Percentiles rank a stretch among this genome's conserved stretches.
These are phyloP conservation scores for Ganaspis sp. DNA, from an alignment of 1,140 invertebrate genomes.

Conservation along the genomic window DNA sequence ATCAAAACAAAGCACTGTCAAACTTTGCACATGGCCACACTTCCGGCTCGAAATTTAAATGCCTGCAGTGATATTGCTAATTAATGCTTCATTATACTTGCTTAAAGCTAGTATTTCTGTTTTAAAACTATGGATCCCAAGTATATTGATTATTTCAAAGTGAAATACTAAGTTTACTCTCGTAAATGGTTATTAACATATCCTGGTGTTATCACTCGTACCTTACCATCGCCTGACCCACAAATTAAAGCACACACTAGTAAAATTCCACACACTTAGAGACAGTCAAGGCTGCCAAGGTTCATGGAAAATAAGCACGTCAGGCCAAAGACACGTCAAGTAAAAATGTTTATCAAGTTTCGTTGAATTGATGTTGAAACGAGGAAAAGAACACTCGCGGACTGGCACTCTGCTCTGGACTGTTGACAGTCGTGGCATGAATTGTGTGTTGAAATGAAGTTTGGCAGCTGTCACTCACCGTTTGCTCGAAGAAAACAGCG, in stretches of 20 bases:
- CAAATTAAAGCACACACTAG: slow-evolving; percentile 48
- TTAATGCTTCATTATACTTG: neutral
- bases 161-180: neutral
- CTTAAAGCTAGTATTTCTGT: neutral
- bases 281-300: slow-evolving; percentile 48
- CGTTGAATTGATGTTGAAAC: neutral
- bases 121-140: no score
- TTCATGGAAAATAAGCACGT: slow-evolving; percentile 42
- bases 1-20: slow-evolving; percentile 25
- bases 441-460: slow-evolving; percentile 51
- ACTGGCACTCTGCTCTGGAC: slow-evolving; percentile 47
- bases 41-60: slow-evolving; percentile 23
- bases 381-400: slow-evolving; percentile 38
- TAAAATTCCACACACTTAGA: slow-evolving; percentile 34
- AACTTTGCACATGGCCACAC: slow-evolving; percentile 2
- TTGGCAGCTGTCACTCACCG: slow-evolving; percentile 60
- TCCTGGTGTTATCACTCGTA: neutral
- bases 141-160: neutral
- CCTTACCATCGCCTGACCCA: slow-evolving; percentile 47
- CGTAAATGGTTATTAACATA: neutral
- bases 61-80: neutral
- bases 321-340: slow-evolving; percentile 13
- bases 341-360: neutral
- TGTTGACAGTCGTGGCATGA: slow-evolving; percentile 49
- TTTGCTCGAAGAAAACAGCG: slow-evolving; percentile 62